Conservation (phyloP, 2,113 vertebrate species). For the human region DNA sequence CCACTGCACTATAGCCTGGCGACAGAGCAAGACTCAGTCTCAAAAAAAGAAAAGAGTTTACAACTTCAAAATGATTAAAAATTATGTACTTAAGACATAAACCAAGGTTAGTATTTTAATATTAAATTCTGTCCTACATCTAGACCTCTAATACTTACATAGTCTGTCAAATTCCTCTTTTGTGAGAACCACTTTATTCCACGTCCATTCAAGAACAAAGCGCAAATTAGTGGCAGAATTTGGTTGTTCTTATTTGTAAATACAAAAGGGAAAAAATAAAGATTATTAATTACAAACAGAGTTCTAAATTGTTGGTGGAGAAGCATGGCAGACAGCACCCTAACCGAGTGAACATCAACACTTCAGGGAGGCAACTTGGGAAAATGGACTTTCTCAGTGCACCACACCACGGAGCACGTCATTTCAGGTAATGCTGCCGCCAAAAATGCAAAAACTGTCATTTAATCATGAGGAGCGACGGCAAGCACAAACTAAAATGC, state of each 20-base stretch:
- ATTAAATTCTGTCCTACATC: not conserved
- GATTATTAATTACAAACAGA: conserved; percentile 34
- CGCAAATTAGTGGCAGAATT: conserved; percentile 92
- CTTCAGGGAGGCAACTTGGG: not conserved
- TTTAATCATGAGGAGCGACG: not conserved
- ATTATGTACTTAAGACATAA: conserved; percentile 4
- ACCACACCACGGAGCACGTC: not conserved
- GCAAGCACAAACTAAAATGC: not conserved
- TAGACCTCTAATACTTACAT: conserved; percentile 85
- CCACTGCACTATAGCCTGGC: too few species aligned
- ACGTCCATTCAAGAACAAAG: conserved; percentile 97
- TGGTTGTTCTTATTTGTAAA: conserved; percentile 88
- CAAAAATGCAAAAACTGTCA: not conserved
- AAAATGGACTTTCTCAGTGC: not conserved
- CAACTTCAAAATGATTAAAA: conserved; percentile 41
- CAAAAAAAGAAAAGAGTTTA: not conserved
- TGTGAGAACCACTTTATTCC: conserved; percentile 93
- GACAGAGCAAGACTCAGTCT: accelerated
- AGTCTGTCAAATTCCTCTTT: conserved; percentile 94
- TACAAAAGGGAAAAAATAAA: not conserved
- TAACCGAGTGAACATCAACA: not conserved
- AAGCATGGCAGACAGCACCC: not conserved
- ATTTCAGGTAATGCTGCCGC: accelerated
- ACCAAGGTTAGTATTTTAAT: not conserved
- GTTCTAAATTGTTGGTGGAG: not conserved